These are phyloP conservation scores for Adelges cooleyi DNA, from an alignment of 1,140 invertebrate genomes.

Conservation along the genomic window DNA sequence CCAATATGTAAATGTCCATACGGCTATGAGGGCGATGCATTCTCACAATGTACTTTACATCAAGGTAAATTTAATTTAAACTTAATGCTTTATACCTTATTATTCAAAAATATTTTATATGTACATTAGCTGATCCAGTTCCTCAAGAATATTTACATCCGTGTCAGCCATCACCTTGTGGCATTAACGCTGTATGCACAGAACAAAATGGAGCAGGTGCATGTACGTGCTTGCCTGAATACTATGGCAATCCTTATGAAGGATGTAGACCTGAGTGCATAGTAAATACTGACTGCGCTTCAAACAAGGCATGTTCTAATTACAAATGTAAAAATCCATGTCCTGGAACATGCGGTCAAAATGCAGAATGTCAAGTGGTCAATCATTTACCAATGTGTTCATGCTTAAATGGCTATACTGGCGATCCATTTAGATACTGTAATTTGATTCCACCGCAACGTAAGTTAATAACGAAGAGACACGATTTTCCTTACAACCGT, in stretches of 20 bases:
- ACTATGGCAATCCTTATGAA: constrained; percentile 48
- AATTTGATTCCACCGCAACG: constrained; percentile 38
- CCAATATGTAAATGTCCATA: constrained; percentile 44
- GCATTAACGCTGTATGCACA: constrained; percentile 51
- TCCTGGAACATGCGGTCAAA: constrained; percentile 43
- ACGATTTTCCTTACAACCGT: too few relatives aligned
- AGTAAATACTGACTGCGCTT: constrained; percentile 54
- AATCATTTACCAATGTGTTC: constrained; percentile 47
- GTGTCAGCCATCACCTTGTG: constrained; percentile 49
- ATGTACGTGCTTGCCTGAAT: constrained; percentile 51
- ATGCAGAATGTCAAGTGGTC: constrained; percentile 44
- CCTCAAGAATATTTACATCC: constrained; percentile 36
- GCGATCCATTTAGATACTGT: constrained; percentile 46
- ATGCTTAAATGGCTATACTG: constrained; percentile 41
- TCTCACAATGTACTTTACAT: constrained; percentile 40
- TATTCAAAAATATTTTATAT: not conserved
- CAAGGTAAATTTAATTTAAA: constrained; percentile 13
- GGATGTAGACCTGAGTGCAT: constrained; percentile 62
- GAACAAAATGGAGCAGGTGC: constrained; percentile 43
- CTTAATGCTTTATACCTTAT: not conserved
- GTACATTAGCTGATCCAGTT: constrained; percentile 36
- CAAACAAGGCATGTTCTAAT: constrained; percentile 51
- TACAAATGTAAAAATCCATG: constrained; percentile 58
- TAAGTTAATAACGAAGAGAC: too few relatives aligned
- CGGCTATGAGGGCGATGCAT: constrained; percentile 48